A percentile compares a stretch with the other conserved stretches of the same genome.
phyloP scores from a whole-genome alignment of 2,888 invertebrate species.

The Yponomeuta plumbellus region DNA sequence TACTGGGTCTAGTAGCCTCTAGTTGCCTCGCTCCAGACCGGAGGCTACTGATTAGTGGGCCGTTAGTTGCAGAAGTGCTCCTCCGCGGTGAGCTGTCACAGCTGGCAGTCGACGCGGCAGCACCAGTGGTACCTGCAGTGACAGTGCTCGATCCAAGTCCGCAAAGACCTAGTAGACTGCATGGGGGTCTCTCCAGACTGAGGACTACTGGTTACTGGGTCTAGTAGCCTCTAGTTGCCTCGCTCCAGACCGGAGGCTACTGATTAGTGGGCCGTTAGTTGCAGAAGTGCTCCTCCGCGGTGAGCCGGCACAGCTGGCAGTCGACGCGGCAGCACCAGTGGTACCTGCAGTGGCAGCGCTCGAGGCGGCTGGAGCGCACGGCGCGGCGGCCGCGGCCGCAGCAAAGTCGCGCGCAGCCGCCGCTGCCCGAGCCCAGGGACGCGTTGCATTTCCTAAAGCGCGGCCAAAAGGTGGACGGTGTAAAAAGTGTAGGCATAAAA shows the following conservation, averaged over 20 bases:
- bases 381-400: slow-evolving; percentile 88
- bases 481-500: too few species aligned
- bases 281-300: slow-evolving; percentile 84
- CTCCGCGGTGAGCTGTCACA: slow-evolving; percentile 82
- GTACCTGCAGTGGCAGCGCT: slow-evolving; percentile 90
- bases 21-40: too few species aligned
- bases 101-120: slow-evolving; percentile 92
- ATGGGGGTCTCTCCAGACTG: too few species aligned
- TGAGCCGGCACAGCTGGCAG: slow-evolving; percentile 87
- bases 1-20: too few species aligned
- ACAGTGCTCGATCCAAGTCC: slow-evolving; percentile 85
- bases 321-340: slow-evolving; percentile 93
- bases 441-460: slow-evolving; percentile 83
- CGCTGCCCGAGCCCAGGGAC: slow-evolving; percentile 77
- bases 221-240: too few species aligned
- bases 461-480: background rate
- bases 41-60: background rate
- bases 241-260: background rate
- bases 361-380: slow-evolving; percentile 79
- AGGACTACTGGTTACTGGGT: too few species aligned
- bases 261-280: slow-evolving; percentile 52
- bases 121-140: slow-evolving; percentile 92
- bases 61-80: slow-evolving; percentile 83
- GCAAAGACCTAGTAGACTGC: too few species aligned
- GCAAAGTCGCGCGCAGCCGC: slow-evolving; percentile 88